Conservation (phyloP, 2,888 invertebrate genomes). For the Globia sparganii region DNA sequence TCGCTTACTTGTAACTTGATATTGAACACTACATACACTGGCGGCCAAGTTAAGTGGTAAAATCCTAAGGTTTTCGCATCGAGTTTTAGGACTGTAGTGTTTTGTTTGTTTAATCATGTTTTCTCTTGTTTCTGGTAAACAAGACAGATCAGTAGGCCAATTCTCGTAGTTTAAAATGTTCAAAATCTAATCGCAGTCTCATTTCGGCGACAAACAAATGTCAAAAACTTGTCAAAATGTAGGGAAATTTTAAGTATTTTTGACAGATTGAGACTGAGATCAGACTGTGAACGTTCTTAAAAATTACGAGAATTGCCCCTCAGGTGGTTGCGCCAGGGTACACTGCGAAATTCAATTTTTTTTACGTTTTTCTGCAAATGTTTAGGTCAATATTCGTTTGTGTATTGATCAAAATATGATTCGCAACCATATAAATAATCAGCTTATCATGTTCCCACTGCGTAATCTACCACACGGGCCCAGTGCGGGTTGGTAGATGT, state of each 20-base stretch:
- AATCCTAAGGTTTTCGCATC: constrained; percentile 50
- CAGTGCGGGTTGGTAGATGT: background rate
- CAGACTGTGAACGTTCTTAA: too few species aligned
- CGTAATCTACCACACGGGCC: background rate
- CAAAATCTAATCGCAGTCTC: too few species aligned
- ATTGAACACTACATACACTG: constrained; percentile 62
- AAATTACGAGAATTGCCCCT: too few species aligned
- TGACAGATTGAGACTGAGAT: too few species aligned
- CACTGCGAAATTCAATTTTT: too few species aligned
- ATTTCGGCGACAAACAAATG: too few species aligned
- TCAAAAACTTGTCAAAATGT: too few species aligned
- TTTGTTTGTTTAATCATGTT: constrained; percentile 31
- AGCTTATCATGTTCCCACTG: background rate
- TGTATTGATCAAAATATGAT: background rate
- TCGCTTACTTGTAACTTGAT: constrained; percentile 67
- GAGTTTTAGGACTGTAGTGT: constrained; percentile 26
- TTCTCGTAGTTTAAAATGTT: too few species aligned
- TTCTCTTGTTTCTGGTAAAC: constrained; percentile 5
- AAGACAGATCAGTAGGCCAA: too few species aligned
- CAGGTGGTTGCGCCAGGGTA: background rate
- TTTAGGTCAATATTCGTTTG: background rate
- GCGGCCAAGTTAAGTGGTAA: constrained; percentile 56
- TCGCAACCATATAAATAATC: background rate
- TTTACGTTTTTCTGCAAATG: background rate
- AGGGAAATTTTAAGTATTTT: too few species aligned